Evolutionary conservation across 2,113 vertebrate species (phyloP).

Genomic region (Anseranas semipalmata): DNA sequence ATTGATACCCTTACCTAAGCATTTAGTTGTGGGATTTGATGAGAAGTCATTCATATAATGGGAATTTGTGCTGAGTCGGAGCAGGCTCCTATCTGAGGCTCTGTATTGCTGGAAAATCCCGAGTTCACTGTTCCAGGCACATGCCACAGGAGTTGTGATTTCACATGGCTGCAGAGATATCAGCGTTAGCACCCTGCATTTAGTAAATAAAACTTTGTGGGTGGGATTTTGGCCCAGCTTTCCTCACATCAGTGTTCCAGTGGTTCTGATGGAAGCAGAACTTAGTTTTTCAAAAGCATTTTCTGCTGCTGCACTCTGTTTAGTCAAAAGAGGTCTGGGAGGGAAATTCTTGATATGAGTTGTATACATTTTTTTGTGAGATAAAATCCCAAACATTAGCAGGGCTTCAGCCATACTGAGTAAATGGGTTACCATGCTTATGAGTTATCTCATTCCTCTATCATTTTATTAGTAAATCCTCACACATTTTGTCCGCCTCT

Average conservation of each 20-base stretch:
- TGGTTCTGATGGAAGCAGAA: neutral
- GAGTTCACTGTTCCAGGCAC: neutral
- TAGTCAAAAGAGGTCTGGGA: neutral
- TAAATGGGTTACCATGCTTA: neutral
- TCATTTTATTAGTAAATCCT: neutral
- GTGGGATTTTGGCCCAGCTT: neutral
- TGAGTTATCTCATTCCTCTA: neutral
- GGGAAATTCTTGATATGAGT: neutral
- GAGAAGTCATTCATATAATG: neutral
- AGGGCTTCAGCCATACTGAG: neutral
- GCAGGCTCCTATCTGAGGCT: neutral
- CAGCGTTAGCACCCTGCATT: neutral
- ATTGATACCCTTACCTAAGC: neutral
- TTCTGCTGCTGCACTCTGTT: too few species aligned
- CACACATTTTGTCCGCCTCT: neutral
- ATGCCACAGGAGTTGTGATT: neutral
- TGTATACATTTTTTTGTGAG: constrained; percentile 12
- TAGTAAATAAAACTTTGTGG: neutral
- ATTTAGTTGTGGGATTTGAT: neutral
- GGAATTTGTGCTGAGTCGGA: neutral
- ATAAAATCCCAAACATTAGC: neutral
- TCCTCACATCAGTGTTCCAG: neutral
- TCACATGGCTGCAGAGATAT: neutral
- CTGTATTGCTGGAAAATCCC: neutral
- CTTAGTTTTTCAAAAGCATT: too few species aligned